These are phyloP conservation scores for Butorides virescens DNA, from an alignment of 2,113 vertebrate genomes.

Conservation along the genomic window DNA sequence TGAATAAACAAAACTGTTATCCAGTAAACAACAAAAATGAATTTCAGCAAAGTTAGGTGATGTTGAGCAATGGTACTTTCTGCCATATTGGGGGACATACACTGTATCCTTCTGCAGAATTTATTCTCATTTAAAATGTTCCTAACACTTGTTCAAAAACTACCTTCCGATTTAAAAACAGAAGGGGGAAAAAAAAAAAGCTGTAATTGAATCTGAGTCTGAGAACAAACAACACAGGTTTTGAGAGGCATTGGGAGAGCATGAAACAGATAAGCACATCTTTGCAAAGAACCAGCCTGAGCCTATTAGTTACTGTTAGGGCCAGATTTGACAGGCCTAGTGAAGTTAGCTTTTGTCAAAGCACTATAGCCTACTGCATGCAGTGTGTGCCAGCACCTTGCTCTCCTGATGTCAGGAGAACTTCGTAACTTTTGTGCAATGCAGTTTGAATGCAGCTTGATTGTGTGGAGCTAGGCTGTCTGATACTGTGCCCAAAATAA, in stretches of 20 bases:
- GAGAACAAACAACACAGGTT: background rate
- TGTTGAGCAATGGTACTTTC: background rate
- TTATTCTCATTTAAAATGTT: background rate
- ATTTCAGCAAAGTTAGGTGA: background rate
- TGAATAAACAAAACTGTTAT: background rate
- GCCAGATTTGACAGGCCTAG: background rate
- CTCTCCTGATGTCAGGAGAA: background rate
- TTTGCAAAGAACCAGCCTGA: background rate
- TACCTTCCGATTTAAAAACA: background rate
- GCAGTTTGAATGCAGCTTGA: fast-evolving
- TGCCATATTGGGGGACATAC: fast-evolving
- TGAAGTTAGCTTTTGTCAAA: background rate
- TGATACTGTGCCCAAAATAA: background rate
- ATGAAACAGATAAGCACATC: fast-evolving
- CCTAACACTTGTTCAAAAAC: background rate
- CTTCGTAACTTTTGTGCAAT: fast-evolving
- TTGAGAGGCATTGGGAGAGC: background rate
- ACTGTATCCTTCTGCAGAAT: background rate
- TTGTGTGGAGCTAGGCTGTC: no score
- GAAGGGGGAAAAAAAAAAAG: background rate
- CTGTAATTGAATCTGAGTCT: background rate
- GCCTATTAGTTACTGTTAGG: background rate
- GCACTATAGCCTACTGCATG: background rate
- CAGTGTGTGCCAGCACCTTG: background rate
- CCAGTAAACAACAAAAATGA: background rate